A percentile compares a stretch with the other conserved stretches of the same genome.
Evolutionary conservation across 2,797 vertebrate species (phyloP).

Genomic region (Acanthurus lineatus): DNA sequence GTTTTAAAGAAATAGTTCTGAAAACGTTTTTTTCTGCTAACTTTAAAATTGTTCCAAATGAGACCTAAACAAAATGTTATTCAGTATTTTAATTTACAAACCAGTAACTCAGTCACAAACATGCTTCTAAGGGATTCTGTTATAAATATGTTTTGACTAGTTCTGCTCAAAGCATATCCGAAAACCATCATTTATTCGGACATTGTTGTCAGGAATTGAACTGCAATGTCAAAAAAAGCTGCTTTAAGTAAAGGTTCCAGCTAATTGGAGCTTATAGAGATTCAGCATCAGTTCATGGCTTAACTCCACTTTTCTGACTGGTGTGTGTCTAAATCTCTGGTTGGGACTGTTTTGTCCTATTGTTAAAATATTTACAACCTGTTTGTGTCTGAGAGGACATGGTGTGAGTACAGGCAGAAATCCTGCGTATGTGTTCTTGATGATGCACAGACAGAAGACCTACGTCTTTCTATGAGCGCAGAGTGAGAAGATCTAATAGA

Average conservation of each 20-base stretch:
- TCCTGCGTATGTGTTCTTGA: conserved; percentile 37
- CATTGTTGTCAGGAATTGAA: conserved; percentile 1
- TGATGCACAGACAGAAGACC: conserved; percentile 18
- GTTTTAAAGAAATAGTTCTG: background rate
- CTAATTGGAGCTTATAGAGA: background rate
- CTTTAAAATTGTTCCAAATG: background rate
- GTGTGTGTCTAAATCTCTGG: conserved; percentile 25
- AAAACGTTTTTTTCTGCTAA: background rate
- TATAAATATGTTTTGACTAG: background rate
- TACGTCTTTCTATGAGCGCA: conserved; percentile 22
- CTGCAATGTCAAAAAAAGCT: background rate
- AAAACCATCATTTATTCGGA: background rate
- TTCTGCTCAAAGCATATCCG: background rate
- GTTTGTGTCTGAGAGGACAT: conserved; percentile 55
- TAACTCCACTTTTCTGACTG: conserved; percentile 22
- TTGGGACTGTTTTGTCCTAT: conserved; percentile 50
- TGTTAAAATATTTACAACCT: conserved; percentile 69
- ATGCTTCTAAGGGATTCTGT: background rate
- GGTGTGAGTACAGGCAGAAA: conserved; percentile 46
- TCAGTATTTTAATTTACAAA: too few species aligned
- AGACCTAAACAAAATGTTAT: too few species aligned
- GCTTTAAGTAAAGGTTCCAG: background rate
- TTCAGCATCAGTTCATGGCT: conserved; percentile 4
- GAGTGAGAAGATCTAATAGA: conserved; percentile 36
- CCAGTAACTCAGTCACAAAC: background rate